Percentiles rank a stretch among this genome's conserved stretches.
phyloP scores from a whole-genome alignment of 2,113 vertebrate species.

The Bothrops jararaca region DNA sequence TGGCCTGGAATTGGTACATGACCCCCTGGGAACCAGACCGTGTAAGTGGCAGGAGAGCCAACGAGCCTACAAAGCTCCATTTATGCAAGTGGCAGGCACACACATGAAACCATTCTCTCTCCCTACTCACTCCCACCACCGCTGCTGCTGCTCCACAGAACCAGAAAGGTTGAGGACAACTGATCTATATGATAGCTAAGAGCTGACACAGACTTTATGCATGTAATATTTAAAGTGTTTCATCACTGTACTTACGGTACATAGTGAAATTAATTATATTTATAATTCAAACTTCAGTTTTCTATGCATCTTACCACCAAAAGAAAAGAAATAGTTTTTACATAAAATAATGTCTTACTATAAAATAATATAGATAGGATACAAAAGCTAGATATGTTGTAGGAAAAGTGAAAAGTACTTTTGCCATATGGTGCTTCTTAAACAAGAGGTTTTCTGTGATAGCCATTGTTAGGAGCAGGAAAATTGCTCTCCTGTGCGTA shows the following conservation, averaged over 20 bases:
- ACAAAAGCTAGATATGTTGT: not conserved
- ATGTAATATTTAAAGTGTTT: not conserved
- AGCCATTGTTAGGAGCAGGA: not conserved
- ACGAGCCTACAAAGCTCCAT: not conserved
- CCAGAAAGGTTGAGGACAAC: not conserved
- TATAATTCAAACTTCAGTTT: not conserved
- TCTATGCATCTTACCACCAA: not conserved
- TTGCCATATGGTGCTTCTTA: not conserved
- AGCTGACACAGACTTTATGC: not conserved
- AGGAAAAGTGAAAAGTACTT: not conserved
- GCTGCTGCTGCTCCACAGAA: too few relatives aligned
- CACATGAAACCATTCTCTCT: not conserved
- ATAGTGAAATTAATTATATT: not conserved
- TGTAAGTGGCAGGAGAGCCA: not conserved
- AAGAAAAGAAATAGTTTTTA: not conserved
- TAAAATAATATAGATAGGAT: not conserved
- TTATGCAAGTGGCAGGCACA: not conserved
- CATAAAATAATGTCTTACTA: too few relatives aligned
- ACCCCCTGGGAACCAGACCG: not conserved
- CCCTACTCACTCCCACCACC: too few relatives aligned
- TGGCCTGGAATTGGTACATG: fast-evolving
- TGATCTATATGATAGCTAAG: not conserved
- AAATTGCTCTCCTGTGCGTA: not conserved
- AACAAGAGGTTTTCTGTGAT: not conserved
- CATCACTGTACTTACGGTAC: not conserved